Percentiles rank a stretch among this genome's conserved stretches.
Evolutionary conservation across 2,797 vertebrate species (phyloP).

Genomic region (Enteromius radiatus): DNA sequence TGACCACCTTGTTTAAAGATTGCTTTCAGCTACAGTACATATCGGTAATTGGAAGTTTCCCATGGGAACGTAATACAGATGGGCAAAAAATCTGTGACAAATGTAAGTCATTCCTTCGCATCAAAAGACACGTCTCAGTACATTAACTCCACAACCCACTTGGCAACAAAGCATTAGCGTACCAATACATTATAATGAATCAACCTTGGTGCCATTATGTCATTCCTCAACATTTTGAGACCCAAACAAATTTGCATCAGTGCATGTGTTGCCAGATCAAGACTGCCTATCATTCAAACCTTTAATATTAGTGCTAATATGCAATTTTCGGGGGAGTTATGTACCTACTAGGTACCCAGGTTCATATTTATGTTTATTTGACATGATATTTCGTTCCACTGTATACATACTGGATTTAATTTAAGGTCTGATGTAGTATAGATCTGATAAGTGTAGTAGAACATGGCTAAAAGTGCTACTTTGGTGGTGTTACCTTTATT

Average conservation of each 20-base stretch:
- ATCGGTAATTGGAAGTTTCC: background rate
- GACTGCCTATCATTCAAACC: background rate
- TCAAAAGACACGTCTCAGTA: constrained; percentile 61
- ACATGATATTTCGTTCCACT: too few species aligned
- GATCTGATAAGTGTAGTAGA: background rate
- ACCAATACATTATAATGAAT: constrained; percentile 67
- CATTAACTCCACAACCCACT: constrained; percentile 67
- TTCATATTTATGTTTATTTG: too few species aligned
- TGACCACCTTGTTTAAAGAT: background rate
- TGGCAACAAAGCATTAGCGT: constrained; percentile 58
- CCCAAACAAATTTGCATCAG: background rate
- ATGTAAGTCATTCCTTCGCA: constrained; percentile 52
- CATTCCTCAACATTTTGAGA: constrained; percentile 40
- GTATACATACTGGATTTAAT: too few species aligned
- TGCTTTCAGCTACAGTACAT: constrained; percentile 21
- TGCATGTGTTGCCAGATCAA: background rate
- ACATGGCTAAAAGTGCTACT: background rate
- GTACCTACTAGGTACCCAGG: too few species aligned
- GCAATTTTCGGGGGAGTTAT: background rate
- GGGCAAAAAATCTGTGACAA: constrained; percentile 46
- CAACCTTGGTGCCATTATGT: constrained; percentile 66
- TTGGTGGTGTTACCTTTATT: background rate
- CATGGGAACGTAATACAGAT: background rate
- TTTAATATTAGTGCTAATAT: background rate
- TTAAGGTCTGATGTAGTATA: background rate